phyloP scores from a whole-genome alignment of 2,797 vertebrate genomes.

The Urocyon cinereoargenteus region DNA sequence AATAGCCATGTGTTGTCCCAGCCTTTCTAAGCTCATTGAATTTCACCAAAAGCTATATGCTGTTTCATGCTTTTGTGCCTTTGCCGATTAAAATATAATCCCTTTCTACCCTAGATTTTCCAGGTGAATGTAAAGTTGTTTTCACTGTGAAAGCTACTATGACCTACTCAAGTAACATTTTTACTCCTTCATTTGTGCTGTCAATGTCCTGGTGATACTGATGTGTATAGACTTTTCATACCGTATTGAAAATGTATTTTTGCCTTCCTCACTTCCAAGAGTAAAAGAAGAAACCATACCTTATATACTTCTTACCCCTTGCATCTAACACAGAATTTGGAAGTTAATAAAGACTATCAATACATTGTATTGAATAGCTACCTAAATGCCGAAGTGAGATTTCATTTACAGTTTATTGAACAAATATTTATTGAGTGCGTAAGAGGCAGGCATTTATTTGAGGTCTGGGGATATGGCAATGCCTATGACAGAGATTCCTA shows the following conservation, averaged over 20 bases:
- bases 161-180: background rate
- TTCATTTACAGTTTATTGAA: conserved; percentile 23
- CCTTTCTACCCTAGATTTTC: conserved; percentile 1
- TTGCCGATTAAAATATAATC: background rate
- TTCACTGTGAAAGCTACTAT: background rate
- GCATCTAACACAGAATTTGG: background rate
- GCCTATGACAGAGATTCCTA: background rate
- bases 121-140: background rate
- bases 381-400: background rate
- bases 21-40: background rate
- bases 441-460: background rate
- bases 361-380: conserved; percentile 29
- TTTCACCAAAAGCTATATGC: background rate
- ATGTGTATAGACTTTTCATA: background rate
- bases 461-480: background rate
- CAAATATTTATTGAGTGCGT: conserved; percentile 50
- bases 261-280: background rate
- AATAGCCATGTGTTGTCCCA: background rate
- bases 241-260: conserved; percentile 41
- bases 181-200: background rate
- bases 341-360: background rate
- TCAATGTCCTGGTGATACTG: background rate
- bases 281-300: background rate
- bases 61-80: conserved; percentile 14
- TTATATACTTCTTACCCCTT: background rate